Percentiles rank a stretch among this genome's conserved stretches.
phyloP scores from a whole-genome alignment of 2,113 vertebrate genomes.

The human region DNA sequence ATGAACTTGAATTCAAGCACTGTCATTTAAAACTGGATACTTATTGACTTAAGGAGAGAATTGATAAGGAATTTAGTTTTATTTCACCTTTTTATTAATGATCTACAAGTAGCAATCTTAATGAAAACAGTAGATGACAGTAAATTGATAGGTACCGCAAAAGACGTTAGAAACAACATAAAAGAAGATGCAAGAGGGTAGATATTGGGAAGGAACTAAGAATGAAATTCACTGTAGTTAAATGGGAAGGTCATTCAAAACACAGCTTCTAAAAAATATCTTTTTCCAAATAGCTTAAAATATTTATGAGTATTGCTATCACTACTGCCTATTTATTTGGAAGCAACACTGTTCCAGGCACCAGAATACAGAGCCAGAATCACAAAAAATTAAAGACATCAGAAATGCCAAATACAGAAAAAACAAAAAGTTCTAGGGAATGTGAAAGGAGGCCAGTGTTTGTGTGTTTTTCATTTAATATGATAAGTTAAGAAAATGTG shows the following conservation, averaged over 20 bases:
- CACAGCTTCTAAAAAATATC: neutral
- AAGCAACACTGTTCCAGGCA: neutral
- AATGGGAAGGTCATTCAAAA: constrained; percentile 18
- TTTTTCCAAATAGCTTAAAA: neutral
- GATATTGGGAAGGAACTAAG: neutral
- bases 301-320: neutral
- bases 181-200: neutral
- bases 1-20: neutral
- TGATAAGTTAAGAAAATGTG: neutral
- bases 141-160: neutral
- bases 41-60: neutral
- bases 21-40: neutral
- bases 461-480: neutral
- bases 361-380: neutral
- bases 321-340: neutral
- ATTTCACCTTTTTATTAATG: neutral
- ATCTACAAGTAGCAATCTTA: neutral
- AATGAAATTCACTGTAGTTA: neutral
- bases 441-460: neutral
- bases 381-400: neutral
- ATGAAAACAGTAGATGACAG: neutral
- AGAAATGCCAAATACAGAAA: neutral
- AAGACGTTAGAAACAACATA: neutral
- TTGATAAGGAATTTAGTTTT: neutral
- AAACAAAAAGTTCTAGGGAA: neutral